These are phyloP conservation scores for Asteroscopus sphinx DNA, from an alignment of 2,888 invertebrate genomes.

Conservation along the genomic window DNA sequence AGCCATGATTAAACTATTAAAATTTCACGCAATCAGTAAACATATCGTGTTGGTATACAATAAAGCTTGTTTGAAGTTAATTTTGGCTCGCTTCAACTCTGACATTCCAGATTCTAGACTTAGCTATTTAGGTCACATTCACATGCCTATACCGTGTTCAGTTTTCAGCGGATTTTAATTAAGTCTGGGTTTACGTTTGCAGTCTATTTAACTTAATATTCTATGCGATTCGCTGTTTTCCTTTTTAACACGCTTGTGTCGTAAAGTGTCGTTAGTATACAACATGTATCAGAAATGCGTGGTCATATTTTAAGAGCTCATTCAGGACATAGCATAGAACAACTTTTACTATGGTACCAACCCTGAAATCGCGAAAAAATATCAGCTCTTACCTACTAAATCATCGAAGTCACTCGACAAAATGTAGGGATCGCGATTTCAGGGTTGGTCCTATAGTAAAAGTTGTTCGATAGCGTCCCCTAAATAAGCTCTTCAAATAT, in stretches of 20 bases:
- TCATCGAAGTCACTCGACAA: too few species aligned
- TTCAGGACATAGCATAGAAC: too few species aligned
- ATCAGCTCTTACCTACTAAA: too few species aligned
- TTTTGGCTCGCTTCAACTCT: constrained; percentile 58
- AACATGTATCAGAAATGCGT: too few species aligned
- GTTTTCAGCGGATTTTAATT: constrained; percentile 32
- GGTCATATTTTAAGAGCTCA: too few species aligned
- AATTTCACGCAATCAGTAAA: constrained; percentile 22
- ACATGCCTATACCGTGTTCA: constrained; percentile 40
- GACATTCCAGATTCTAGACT: constrained; percentile 57
- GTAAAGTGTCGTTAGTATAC: too few species aligned
- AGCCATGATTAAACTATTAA: constrained; percentile 9
- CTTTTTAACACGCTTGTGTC: background rate
- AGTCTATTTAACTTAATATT: background rate
- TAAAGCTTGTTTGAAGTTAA: constrained; percentile 41
- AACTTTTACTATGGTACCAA: too few species aligned
- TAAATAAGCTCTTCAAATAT: too few species aligned
- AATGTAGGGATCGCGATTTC: too few species aligned
- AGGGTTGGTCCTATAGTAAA: too few species aligned
- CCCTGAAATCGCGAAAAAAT: too few species aligned
- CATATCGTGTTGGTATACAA: constrained; percentile 40
- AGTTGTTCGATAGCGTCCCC: too few species aligned
- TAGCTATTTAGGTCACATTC: constrained; percentile 60
- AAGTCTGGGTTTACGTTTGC: background rate
- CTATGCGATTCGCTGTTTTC: constrained; percentile 7